These are phyloP conservation scores for Hipposideros armiger DNA, from an alignment of 2,113 vertebrate species.

Conservation along the genomic window DNA sequence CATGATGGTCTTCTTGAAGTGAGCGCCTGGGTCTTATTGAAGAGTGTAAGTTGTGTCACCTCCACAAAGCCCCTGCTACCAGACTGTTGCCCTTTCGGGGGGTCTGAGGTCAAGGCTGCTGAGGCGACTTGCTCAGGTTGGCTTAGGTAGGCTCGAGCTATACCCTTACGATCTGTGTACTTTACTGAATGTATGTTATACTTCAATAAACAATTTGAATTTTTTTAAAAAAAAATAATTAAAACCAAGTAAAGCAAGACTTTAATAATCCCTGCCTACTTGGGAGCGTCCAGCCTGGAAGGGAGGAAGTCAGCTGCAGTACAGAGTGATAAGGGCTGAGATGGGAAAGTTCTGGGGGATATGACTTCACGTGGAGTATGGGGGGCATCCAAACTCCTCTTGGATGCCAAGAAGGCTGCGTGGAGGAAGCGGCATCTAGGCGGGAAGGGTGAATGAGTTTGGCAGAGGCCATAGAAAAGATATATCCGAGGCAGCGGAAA, in stretches of 20 bases:
- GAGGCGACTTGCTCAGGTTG: not conserved
- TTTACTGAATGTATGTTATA: not conserved
- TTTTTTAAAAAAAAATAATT: not conserved
- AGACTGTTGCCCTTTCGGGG: not conserved
- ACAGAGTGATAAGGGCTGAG: not conserved
- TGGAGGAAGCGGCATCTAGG: not conserved
- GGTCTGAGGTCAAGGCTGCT: not conserved
- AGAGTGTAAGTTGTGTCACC: not conserved
- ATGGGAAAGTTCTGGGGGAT: not conserved
- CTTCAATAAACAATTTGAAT: not conserved
- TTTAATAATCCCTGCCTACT: not conserved
- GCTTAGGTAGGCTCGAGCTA: not conserved
- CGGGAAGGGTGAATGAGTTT: not conserved
- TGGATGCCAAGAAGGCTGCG: not conserved
- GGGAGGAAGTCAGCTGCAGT: not conserved
- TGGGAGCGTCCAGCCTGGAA: not conserved
- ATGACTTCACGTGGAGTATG: not conserved
- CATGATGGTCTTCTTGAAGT: not conserved
- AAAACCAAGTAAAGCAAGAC: conserved; percentile 1
- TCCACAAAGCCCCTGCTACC: not conserved
- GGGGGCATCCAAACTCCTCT: not conserved
- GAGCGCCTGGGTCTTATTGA: not conserved
- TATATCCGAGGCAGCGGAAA: not conserved
- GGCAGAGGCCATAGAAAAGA: not conserved
- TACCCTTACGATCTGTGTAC: not conserved